Evolutionary conservation across 2,888 invertebrate genomes (phyloP), one percentile per base, ranked within the genome.

Genomic region (Heliconius charithonia): DNA sequence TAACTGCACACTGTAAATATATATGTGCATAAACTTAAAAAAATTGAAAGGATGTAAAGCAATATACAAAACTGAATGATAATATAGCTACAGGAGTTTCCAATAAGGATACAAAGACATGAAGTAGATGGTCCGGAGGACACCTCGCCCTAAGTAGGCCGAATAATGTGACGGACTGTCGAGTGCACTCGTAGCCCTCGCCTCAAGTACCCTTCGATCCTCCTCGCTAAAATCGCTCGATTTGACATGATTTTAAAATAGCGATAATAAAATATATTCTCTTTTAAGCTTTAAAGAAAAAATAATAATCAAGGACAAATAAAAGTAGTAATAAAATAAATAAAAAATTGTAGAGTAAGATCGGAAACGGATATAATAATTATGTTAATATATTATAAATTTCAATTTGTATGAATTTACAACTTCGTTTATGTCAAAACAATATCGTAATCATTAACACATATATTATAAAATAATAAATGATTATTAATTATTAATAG

Each of bases 181-280:
- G 83, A 94, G 94, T 86, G 91, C 90, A 86, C 94, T 95, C 88
- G 85, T 86, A 84, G 84, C 91, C 91, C 92, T 88, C 89, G 81
- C 83, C 83, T 89, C 85, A 81, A 93, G 92, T 77, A 87, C 90
- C 83, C 84, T 80, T 83, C 87, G 89, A 89, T 89, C 89, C 92
- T 92, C 89, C 88, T 88, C 87, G 89, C 90, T 90, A 92, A 93
- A 94, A 93, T 92, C 92, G 92, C 92, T 91, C 94, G 93, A 94
- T 94, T 93, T 93, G 92, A 93, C 94, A 94, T 92, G 94, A 94
- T 94, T 94, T 91, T 93, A 92, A 93, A 93, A 93, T 89, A 87
- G 88, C 87, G 93, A 93, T 94, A 94, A 87, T 88, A 87, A 87
- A 87, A 85, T 86, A 79, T 76, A 70, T 80, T 67, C 71, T 72